Base-by-base conservation (phyloP, 2,888 invertebrate genomes). In the Aphrophora alni region DNA sequence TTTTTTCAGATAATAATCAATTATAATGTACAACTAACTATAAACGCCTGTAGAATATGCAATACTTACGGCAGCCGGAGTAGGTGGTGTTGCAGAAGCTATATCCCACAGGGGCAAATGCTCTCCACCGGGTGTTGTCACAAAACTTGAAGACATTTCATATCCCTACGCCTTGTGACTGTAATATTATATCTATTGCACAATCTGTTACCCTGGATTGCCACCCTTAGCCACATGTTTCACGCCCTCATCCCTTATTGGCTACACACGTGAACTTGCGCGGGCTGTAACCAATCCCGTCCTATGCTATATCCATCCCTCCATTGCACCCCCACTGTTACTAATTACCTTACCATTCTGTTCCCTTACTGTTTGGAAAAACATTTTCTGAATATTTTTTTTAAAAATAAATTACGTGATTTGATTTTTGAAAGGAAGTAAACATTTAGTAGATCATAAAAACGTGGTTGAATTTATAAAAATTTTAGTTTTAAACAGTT, bases 71-170 rank as follows among this genome's bases (percentile, higher is more conserved):
- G 33, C 27, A 71, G 71, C 38, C n/a, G 28, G n/a, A 10, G 73
- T 26, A 8, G 73, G 38, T 38, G 1, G 73, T n/a, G 28, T 73
- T n/a, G 73, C 73, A 38, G 28, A 38, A 28, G 73, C 73, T 7
- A 73, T 73, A 21, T 73, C 73, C 73, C 73, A 73, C 33, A 73
- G 73, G 73, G 73, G 73, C 28, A 73, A 38, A 38, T 73, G 73
- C 73, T 73, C 73, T 73, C 33, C 33, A 24, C 26, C 33, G 7
- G 73, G 8, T 73, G 73, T 28, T n/a, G 73, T 38, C 17, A 38
- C 28, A 38, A 38, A 73, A 33, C 73, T 73, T 28, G 73, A 28
- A 59, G 59, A 59, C 59, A 59, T 59, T 59, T 59, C 59, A 59
- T 59, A 59, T 12, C 59, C 59, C 59, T 59, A 21, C 59, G 21